Conservation (phyloP, 1,140 invertebrate species). For the Zaprionus lachaisei region DNA sequence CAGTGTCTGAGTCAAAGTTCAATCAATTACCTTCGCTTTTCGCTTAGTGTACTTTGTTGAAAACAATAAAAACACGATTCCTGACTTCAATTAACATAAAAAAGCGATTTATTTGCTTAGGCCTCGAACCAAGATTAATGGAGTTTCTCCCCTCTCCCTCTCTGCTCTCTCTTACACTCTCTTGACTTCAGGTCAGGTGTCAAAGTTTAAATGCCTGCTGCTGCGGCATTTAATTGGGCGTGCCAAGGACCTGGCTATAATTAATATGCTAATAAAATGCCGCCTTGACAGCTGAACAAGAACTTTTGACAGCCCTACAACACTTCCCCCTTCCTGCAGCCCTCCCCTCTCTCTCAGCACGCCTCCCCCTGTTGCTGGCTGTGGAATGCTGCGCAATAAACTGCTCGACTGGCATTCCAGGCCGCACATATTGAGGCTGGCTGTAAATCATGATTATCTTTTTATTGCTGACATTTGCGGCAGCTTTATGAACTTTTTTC, state of each 20-base stretch:
- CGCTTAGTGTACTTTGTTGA: conserved; percentile 16
- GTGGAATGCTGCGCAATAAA: conserved; percentile 48
- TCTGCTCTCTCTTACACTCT: neutral
- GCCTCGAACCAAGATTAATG: conserved; percentile 74
- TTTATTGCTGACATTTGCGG: conserved; percentile 61
- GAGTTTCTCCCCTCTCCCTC: neutral
- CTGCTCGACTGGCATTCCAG: conserved; percentile 48
- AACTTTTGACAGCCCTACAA: conserved; percentile 34
- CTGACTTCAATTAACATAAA: conserved; percentile 57
- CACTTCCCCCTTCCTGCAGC: neutral
- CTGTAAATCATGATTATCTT: conserved; percentile 72
- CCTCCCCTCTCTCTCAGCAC: neutral
- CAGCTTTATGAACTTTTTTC: conserved; percentile 44
- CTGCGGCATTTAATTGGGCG: conserved; percentile 39
- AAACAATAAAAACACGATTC: conserved; percentile 49
- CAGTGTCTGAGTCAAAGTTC: neutral
- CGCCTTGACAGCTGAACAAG: conserved; percentile 64
- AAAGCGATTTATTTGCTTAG: conserved; percentile 60
- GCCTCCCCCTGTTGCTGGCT: neutral
- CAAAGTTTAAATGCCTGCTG: conserved; percentile 46
- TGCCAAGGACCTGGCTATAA: conserved; percentile 35
- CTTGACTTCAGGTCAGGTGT: conserved; percentile 34
- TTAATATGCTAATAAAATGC: conserved; percentile 48
- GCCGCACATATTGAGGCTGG: conserved; percentile 44
- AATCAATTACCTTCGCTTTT: conserved; percentile 17